A percentile compares a stretch with the other conserved stretches of the same genome.
These are phyloP conservation scores for Meiosimyza platycephala DNA, from an alignment of 2,888 invertebrate genomes.

Conservation along the genomic window DNA sequence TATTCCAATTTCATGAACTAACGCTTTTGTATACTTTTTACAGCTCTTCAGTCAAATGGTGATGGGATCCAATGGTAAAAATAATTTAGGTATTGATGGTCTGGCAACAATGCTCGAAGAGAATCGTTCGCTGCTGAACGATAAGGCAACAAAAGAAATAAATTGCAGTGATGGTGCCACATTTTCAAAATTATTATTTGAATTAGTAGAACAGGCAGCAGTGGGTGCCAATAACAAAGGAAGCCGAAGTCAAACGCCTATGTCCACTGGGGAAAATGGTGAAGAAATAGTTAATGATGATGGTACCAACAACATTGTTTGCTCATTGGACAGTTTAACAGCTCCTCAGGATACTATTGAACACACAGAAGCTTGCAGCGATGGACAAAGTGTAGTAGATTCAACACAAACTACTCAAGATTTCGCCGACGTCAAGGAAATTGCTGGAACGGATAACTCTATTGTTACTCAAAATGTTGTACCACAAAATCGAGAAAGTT, in stretches of 20 bases:
- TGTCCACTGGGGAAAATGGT: constrained; percentile 15
- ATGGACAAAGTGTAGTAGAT: no score
- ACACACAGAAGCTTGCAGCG: no score
- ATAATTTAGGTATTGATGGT: constrained; percentile 81
- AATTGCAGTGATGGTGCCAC: constrained; percentile 76
- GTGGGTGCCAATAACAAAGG: constrained; percentile 56
- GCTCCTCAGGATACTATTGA: no score
- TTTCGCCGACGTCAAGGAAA: background rate
- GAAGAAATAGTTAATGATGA: background rate
- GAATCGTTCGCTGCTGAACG: constrained; percentile 82
- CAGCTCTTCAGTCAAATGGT: constrained; percentile 85
- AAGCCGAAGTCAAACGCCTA: constrained; percentile 52
- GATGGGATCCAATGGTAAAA: constrained; percentile 77
- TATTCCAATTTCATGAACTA: background rate
- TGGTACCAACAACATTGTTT: background rate
- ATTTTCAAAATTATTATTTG: constrained; percentile 80
- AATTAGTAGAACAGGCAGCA: constrained; percentile 78
- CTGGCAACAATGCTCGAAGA: constrained; percentile 81
- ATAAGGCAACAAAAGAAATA: constrained; percentile 82
- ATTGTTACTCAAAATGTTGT: constrained; percentile 59
- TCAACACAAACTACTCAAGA: no score
- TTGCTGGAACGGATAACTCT: constrained; percentile 17
- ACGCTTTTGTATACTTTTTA: constrained; percentile 25
- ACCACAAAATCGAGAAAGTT: constrained; percentile 72
- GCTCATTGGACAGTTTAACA: no score